Base-by-base conservation (phyloP, 2,113 vertebrate genomes). In the Ancistrus triradiatus region DNA sequence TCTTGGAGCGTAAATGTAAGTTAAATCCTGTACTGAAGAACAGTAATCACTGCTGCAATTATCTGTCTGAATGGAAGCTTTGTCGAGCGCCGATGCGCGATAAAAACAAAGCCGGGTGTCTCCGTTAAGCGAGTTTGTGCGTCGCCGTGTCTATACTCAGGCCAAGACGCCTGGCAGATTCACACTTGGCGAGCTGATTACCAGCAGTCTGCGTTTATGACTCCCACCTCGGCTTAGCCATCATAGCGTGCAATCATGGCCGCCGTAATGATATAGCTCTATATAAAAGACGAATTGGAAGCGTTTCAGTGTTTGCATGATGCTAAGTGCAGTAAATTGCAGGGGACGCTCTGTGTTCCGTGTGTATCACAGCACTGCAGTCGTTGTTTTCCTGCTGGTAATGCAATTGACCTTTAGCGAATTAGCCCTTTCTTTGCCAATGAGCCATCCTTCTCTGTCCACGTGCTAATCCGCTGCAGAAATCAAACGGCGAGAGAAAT, bases 321-420 rank as follows among this genome's bases (percentile, higher is more conserved):
- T 46, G 67, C 68, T 49, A 66, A 74, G 63, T 33, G 63, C 74
- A 59, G 72, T 78, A 77, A 75, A 77, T 75, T 72, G 66, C 53
- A 56, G 47, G 19, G 46, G 70, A 75, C 40, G 67, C 72, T 59
- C 70, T 74, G 68, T 40, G 47, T 56, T 56, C 49, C 63, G 69
- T 35, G 63, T 73, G 69, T 58, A 77, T 78, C 76, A 75, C 46
- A 40, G 35, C 33, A 40, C 66, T 50, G 73, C 73, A 72, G 69
- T 76, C 66, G 74, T 66, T 76, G 70, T 74, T 75, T 73, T 68
- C 47, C 65, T 65, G 25, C 72, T 59, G 68, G 74, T 78, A 79
- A 79, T 73, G 70, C 76, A 68, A 72, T 78, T 75, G 74, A 84
- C 81, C 75, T 72, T 80, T 77, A 78, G 78, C 60, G 74, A 84